phyloP scores from a whole-genome alignment of 2,113 vertebrate species.

The Nothobranchius kuhntae region DNA sequence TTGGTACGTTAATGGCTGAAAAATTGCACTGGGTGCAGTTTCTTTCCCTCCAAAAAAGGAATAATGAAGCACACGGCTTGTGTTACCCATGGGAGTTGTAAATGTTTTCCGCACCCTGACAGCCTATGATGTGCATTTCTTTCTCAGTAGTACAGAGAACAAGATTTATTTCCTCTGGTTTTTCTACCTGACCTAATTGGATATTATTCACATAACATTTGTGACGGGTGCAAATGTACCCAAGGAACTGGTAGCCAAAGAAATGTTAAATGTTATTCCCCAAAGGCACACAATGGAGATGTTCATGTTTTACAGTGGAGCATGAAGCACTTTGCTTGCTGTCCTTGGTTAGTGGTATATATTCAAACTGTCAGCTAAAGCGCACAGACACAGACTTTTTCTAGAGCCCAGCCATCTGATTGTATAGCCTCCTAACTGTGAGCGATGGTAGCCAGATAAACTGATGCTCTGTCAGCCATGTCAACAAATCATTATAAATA shows the following conservation, averaged over 20 bases:
- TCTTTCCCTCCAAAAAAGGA: slow-evolving; percentile 54
- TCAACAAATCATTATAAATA: slow-evolving; percentile 51
- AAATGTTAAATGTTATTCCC: slow-evolving; percentile 51
- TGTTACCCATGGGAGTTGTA: slow-evolving; percentile 65
- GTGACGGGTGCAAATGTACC: slow-evolving; percentile 58
- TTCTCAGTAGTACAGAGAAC: slow-evolving; percentile 54
- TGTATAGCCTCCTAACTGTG: slow-evolving; percentile 13
- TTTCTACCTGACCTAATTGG: slow-evolving; percentile 78
- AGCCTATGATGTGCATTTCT: slow-evolving; percentile 60
- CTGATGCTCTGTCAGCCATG: slow-evolving; percentile 29
- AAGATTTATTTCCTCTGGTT: slow-evolving; percentile 75
- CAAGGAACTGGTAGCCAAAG: slow-evolving; percentile 19
- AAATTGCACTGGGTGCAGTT: slow-evolving; percentile 67
- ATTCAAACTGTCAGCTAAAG: slow-evolving; percentile 41
- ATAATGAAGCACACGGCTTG: slow-evolving; percentile 76
- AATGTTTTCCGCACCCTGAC: slow-evolving; percentile 70
- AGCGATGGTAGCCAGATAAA: slow-evolving; percentile 33
- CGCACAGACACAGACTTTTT: slow-evolving; percentile 18
- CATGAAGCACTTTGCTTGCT: slow-evolving; percentile 22
- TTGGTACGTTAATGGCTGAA: slow-evolving; percentile 37
- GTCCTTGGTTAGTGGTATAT: slow-evolving; percentile 43
- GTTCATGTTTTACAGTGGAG: slow-evolving; percentile 11
- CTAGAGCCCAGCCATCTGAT: slow-evolving; percentile 24
- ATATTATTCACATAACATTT: slow-evolving; percentile 65
- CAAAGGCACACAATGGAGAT: slow-evolving; percentile 20